Conservation (phyloP, 2,797 vertebrate genomes). For the Agapornis canus region DNA sequence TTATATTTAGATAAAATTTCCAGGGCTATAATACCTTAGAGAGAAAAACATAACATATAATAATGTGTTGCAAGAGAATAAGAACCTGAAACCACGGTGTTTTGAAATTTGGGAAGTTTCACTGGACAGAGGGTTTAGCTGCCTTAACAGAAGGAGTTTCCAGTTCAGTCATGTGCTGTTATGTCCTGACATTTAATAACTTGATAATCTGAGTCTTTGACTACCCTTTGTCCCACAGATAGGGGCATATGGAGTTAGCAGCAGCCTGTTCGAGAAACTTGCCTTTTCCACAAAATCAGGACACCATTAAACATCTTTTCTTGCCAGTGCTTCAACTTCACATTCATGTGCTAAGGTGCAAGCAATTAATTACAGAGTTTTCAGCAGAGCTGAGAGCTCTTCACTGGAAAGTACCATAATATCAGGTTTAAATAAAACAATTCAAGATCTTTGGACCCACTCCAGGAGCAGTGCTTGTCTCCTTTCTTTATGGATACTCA, state of each 20-base stretch:
- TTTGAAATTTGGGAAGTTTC: not conserved
- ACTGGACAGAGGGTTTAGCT: not conserved
- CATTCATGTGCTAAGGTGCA: not conserved
- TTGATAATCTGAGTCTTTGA: fast-evolving
- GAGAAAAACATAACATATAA: not conserved
- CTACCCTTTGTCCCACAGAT: not conserved
- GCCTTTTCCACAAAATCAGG: not conserved
- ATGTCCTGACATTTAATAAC: not conserved
- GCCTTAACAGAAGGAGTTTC: not conserved
- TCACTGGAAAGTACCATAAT: not conserved
- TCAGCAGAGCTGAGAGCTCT: not conserved
- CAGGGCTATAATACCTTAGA: not conserved
- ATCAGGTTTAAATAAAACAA: constrained; percentile 38
- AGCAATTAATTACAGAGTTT: constrained; percentile 51
- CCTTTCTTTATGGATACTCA: not conserved
- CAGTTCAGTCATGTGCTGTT: not conserved
- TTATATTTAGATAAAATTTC: not conserved
- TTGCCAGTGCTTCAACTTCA: not conserved
- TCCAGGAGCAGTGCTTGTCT: not conserved
- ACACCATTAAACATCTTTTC: not conserved
- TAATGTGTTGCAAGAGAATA: not conserved
- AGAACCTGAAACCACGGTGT: not conserved
- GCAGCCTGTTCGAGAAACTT: not conserved
- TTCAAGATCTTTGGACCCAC: not conserved
- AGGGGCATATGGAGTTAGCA: not conserved